These are phyloP conservation scores for Melinaea menophilus DNA, from an alignment of 2,888 invertebrate species.

Conservation along the genomic window DNA sequence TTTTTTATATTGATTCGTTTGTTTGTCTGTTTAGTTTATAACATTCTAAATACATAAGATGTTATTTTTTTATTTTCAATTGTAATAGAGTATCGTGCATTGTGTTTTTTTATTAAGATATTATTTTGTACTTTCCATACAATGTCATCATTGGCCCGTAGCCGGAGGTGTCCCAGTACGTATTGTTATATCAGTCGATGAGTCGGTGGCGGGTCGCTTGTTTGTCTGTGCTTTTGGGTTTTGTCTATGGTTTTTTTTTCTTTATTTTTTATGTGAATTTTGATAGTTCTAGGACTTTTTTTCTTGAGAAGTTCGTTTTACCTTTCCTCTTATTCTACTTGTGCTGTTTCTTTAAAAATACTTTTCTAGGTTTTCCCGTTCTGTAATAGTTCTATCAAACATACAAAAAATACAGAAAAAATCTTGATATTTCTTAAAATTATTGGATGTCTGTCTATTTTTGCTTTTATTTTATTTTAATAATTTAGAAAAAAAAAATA, in stretches of 20 bases:
- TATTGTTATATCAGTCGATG: conserved; percentile 22
- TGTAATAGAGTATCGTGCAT: not conserved
- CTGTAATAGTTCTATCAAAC: too few relatives aligned
- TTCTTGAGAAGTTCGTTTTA: too few relatives aligned
- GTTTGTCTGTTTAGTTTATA: not conserved
- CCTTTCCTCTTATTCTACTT: too few relatives aligned
- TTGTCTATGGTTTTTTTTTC: not conserved
- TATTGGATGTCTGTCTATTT: too few relatives aligned
- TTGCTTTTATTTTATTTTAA: too few relatives aligned
- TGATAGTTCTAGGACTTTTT: not conserved
- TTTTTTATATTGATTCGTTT: too few relatives aligned
- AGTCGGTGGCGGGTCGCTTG: conserved; percentile 20
- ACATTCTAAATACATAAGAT: not conserved
- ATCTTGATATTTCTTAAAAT: too few relatives aligned
- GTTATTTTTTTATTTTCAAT: not conserved
- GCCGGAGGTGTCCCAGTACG: conserved; percentile 35
- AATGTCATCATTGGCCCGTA: conserved; percentile 38
- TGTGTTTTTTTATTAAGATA: conserved; percentile 22
- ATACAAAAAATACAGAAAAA: too few relatives aligned
- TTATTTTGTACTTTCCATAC: conserved; percentile 58
- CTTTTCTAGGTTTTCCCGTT: too few relatives aligned
- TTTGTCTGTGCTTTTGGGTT: conserved; percentile 9
- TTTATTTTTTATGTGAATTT: not conserved
- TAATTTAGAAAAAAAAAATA: too few relatives aligned
- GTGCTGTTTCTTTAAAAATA: too few relatives aligned